Conservation (phyloP, 1,140 invertebrate genomes). For the Megalopta genalis region DNA sequence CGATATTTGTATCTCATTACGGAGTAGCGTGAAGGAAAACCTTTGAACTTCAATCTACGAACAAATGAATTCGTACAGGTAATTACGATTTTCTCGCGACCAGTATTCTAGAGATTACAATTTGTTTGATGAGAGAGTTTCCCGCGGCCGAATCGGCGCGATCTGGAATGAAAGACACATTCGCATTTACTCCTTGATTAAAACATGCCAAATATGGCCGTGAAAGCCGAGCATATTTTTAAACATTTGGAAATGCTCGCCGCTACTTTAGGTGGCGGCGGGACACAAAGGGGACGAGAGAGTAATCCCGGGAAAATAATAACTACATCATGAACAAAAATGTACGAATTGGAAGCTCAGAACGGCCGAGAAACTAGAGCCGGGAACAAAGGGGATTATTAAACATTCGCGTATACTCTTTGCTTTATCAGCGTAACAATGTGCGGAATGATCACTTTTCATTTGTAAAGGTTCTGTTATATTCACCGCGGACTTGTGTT, state of each 20-base stretch:
- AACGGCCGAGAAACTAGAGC: background rate
- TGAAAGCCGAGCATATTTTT: background rate
- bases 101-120: no score
- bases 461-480: background rate
- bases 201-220: no score
- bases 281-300: background rate
- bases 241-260: background rate
- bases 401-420: conserved; percentile 6
- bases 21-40: no score
- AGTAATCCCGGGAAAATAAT: background rate
- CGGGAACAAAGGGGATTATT: conserved; percentile 5
- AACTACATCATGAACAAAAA: background rate
- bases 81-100: no score
- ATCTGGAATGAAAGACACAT: no score
- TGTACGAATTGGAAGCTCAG: background rate
- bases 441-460: conserved; percentile 8
- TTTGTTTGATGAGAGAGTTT: no score
- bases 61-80: no score
- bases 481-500: background rate
- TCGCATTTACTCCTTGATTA: no score
- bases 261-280: background rate
- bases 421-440: conserved; percentile 10
- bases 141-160: no score
- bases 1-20: no score
- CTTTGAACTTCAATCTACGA: no score